Evolutionary conservation across 1,140 invertebrate species (phyloP), one percentile per base, ranked within the genome.

Genomic region (Parapsyche elsis): DNA sequence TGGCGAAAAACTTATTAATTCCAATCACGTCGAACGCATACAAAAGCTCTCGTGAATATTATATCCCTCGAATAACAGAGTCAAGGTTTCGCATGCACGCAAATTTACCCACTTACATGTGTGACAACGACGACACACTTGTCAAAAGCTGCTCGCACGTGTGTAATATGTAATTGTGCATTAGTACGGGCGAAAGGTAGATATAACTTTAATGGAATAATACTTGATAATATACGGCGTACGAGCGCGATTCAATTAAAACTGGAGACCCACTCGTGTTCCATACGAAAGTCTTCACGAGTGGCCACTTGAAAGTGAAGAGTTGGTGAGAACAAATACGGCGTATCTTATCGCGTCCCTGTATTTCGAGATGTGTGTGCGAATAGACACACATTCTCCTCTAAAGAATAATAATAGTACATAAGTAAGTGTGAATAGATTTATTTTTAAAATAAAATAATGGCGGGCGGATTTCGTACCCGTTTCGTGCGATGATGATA

Each of bases 401-500:
- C 30, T 4, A 38, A 38, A 38, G 2, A 38, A 38, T 38, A 38
- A 38, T 38, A 38, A 38, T 38, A 38, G 7, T 1, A 38, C 2
- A 7, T 38, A 38, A 38, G 7, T 38, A 38, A 38, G 30, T 38
- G 30, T 38, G 30, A 38, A 38, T 38, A 38, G 7, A 38, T 38
- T 38, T 38, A 38, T 38, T 38, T 38, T 38, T 7, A 38, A 38
- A 38, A 38, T 38, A 38, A 38, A 38, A 38, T 38, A 38, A 38
- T 38, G 30, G 30, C 30, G 7, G 7, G 30, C 30, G 30, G 30
- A 16, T 53, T 10, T 67, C 24, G 14, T 23, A 67, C 64, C 19
- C 9, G 1, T 5, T n/a, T 67, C 64, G 9, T 53, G 49, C 21
- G 21, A 67, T 30, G 64, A 67, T 67, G 64, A 67, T 67, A 67